Evolutionary conservation across 2,113 vertebrate genomes (phyloP), one percentile per base, ranked within the genome.

Genomic region (Canis aureus): DNA sequence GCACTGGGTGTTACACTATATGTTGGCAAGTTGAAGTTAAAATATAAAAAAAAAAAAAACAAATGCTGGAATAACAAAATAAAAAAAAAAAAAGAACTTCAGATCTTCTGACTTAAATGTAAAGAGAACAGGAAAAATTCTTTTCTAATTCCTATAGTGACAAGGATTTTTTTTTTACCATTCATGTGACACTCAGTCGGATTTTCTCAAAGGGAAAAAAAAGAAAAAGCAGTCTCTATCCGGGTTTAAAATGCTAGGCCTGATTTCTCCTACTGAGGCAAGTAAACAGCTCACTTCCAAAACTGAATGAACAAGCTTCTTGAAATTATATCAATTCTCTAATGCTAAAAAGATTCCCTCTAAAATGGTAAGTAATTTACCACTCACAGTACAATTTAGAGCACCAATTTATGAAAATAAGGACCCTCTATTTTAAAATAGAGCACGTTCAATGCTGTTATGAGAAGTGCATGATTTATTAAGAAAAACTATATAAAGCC

Each of bases 321-420:
- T 82, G 38, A 97, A 97, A 97, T 82, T 86, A 29, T 69, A 89
- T 89, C 86, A 92, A 67, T 90, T 95, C 29, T 90, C 91, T 93
- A 94, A 95, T n/a, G 86, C 27, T 73, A 95, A 91, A 96, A 89
- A 88, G 89, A 71, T 49, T 86, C 27, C 55, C 67, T 94, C 89
- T 86, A 88, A 96, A 89, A 71, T 69, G 59, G 4, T 80, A 89
- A 71, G 76, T 66, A 95, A 98, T 96, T 85, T 89, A 76, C 79
- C 92, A 95, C 81, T 88, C 87, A 82, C 0, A 11, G 59, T 71
- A 88, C 22, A 29, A 91, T 66, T 49, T 91, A 53, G 22, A 94
- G 53, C 69, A 94, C 59, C 64, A 71, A 69, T 94, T 97, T 87
- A 96, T 49, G 79, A 95, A 95, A 97, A 96, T 83, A 91, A 97